Base-by-base conservation (phyloP, 2,888 invertebrate species). In the Hyles lineata region DNA sequence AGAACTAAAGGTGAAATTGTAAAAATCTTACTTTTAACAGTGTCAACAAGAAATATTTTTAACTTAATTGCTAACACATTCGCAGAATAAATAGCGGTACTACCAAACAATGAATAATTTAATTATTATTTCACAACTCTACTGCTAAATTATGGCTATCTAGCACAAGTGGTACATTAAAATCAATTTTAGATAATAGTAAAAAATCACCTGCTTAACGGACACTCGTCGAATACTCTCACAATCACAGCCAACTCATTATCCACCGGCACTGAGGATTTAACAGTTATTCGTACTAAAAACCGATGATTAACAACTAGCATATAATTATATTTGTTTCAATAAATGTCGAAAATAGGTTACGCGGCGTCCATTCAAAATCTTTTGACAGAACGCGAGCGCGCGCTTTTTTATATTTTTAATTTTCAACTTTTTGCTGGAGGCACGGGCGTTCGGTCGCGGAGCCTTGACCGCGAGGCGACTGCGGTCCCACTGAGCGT, bases 181-280 rank as follows among this genome's bases (percentile, higher is more conserved):
- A 60, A 70, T 69, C 32, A 67, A 70, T 59, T 32, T 23, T 23
- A 60, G 35, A 23, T 29, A 69, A 72, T 60, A 69, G 55, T 55
- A 59, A 60, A 72, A 70, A 52, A 89, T 93, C 90, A 94, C 94
- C 94, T 94, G 93, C 90, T 89, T 88, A 90, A 86, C 87, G 83
- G 89, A 83, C 84, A 86, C 87, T 87, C 90, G 88, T 85, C 85
- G 89, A 84, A 82, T 83, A 81, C 83, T 89, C 89, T 88, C 91
- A 92, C 93, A 93, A 91, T 91, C 92, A 93, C 91, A 85, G 87
- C 87, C 89, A 90, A 89, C 89, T 92, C 92, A 93, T 93, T 90
- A 92, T 92, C 91, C 90, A 90, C 88, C 87, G 89, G 82, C 90
- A 91, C 91, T 88, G 87, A 86, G 85, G 83, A 85, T 84, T 87